Conservation (phyloP, 2,797 vertebrate species). For the Lacerta viridis region DNA sequence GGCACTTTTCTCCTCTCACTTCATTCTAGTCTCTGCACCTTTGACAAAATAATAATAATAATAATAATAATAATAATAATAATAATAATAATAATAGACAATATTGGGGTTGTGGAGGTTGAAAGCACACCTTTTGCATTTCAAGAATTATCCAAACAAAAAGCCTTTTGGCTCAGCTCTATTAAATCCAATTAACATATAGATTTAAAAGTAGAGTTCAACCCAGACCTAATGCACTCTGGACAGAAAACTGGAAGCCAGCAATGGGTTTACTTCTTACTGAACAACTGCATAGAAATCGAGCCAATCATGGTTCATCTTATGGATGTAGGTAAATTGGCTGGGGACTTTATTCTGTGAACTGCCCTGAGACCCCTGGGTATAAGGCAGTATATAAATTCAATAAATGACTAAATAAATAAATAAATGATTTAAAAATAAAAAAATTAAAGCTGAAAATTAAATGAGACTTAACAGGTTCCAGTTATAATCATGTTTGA, state of each 20-base stretch:
- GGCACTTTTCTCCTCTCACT: neutral
- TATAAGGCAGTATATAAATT: neutral
- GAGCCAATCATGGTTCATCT: neutral
- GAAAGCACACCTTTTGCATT: neutral
- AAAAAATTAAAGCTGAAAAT: neutral
- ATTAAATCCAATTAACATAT: neutral
- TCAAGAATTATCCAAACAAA: neutral
- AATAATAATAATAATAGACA: neutral
- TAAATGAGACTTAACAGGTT: neutral
- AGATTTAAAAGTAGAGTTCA: neutral
- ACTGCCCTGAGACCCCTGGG: neutral
- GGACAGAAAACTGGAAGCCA: neutral
- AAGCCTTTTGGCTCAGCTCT: neutral
- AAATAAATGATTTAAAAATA: neutral
- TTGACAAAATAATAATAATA: neutral
- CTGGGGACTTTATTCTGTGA: neutral
- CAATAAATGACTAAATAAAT: neutral
- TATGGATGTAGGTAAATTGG: neutral
- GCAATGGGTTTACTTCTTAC: neutral
- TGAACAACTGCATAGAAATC: neutral
- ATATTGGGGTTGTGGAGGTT: neutral
- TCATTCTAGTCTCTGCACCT: too few species aligned
- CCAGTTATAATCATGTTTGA: neutral
- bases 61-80: neutral
- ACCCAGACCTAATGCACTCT: neutral